Percentiles rank a stretch among this genome's conserved stretches.
Evolutionary conservation across 2,797 vertebrate genomes (phyloP).

Genomic region (Lithobates sylvaticus): DNA sequence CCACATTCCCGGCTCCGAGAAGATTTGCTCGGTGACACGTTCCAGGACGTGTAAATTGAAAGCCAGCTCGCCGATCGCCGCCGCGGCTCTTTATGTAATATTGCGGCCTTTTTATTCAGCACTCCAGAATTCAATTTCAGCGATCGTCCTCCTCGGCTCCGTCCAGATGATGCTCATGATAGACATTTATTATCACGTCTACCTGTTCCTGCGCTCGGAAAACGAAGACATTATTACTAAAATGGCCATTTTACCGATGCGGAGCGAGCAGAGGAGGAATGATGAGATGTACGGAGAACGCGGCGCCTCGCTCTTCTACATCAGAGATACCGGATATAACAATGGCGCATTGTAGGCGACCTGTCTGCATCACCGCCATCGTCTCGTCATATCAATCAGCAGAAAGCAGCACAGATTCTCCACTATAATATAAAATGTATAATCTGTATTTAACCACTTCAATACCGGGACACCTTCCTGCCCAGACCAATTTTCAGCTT

Average conservation of each 20-base stretch:
- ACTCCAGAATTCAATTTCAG: slow-evolving; percentile 28
- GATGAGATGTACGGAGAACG: background rate
- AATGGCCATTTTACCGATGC: background rate
- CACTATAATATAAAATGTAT: too few relatives aligned
- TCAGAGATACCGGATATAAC: too few relatives aligned
- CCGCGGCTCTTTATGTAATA: background rate
- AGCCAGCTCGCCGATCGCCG: background rate
- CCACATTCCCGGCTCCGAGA: too few relatives aligned
- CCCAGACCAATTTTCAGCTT: too few relatives aligned
- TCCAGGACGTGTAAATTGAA: slow-evolving; percentile 23
- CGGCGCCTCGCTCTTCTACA: background rate
- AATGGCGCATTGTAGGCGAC: too few relatives aligned
- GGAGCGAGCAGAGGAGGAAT: background rate
- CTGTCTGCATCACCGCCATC: too few relatives aligned
- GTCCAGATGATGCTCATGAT: slow-evolving; percentile 1
- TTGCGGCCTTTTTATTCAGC: background rate
- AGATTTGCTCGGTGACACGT: background rate
- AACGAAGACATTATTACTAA: slow-evolving; percentile 18
- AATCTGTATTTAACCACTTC: too few relatives aligned
- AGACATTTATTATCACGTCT: slow-evolving; percentile 1
- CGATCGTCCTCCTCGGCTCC: background rate
- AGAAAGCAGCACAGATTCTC: too few relatives aligned
- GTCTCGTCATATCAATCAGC: too few relatives aligned
- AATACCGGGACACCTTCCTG: too few relatives aligned
- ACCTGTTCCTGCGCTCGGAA: background rate